A percentile compares a stretch with the other conserved stretches of the same genome.
phyloP scores from a whole-genome alignment of 2,113 vertebrate genomes.

The Gadus chalcogrammus region DNA sequence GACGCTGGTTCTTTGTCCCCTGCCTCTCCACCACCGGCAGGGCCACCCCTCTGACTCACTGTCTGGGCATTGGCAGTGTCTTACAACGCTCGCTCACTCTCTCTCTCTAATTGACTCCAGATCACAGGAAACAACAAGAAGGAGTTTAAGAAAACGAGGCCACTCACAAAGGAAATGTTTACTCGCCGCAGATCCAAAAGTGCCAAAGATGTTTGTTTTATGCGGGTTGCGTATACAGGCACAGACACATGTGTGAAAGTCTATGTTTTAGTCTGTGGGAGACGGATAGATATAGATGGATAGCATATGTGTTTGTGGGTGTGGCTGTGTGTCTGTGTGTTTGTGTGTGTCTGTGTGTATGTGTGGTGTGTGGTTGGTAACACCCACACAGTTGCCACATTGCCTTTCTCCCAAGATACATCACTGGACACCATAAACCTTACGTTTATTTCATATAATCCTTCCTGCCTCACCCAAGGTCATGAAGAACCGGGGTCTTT shows the following conservation, averaged over 20 bases:
- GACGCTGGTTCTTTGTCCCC: conserved; percentile 32
- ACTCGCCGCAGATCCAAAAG: conserved; percentile 52
- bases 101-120: conserved; percentile 66
- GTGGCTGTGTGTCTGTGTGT: conserved; percentile 12
- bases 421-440: conserved; percentile 13
- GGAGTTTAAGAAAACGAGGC: conserved; percentile 33
- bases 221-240: conserved; percentile 1
- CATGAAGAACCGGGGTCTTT: conserved; percentile 16
- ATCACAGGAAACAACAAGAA: conserved; percentile 63
- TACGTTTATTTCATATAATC: conserved; percentile 36
- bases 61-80: conserved; percentile 67
- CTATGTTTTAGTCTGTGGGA: conserved; percentile 4
- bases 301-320: conserved; percentile 10
- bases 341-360: conserved; percentile 3
- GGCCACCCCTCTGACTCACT: conserved; percentile 69
- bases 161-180: conserved; percentile 55
- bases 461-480: conserved; percentile 37
- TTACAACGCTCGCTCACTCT: conserved; percentile 40
- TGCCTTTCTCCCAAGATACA: background rate
- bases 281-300: background rate
- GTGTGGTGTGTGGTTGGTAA: conserved; percentile 1
- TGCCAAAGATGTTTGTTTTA: conserved; percentile 34
- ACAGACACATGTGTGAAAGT: conserved; percentile 16
- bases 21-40: background rate
- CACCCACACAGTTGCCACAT: background rate